phyloP scores from a whole-genome alignment of 1,140 invertebrate genomes.

The Saccostrea glomerata region DNA sequence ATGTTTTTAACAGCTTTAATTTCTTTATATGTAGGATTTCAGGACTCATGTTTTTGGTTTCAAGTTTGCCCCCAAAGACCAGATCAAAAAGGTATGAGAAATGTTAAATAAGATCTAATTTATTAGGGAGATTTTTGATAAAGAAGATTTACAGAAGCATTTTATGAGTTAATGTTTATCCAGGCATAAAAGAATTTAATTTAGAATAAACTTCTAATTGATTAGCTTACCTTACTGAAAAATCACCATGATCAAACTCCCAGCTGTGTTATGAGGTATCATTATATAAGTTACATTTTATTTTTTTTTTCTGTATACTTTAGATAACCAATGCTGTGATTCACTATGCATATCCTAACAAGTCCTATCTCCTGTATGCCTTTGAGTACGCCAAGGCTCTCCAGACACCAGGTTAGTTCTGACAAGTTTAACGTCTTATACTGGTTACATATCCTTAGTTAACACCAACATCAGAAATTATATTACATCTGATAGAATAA shows the following conservation, averaged over 20 bases:
- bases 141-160: too few species aligned
- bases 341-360: slow-evolving; percentile 91
- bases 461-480: too few species aligned
- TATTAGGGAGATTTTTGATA: too few species aligned
- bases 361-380: slow-evolving; percentile 91
- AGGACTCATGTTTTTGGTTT: slow-evolving; percentile 92
- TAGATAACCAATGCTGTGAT: slow-evolving; percentile 86
- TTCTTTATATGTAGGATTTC: slow-evolving; percentile 84
- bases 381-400: slow-evolving; percentile 85
- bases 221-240: neutral
- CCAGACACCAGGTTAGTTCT: slow-evolving; percentile 39
- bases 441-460: too few species aligned
- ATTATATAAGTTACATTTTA: neutral
- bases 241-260: neutral
- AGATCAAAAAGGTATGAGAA: slow-evolving; percentile 86
- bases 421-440: neutral
- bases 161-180: too few species aligned
- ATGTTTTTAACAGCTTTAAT: neutral
- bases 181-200: too few species aligned
- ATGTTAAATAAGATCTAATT: neutral
- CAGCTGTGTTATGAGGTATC: neutral
- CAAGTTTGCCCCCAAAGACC: slow-evolving; percentile 89
- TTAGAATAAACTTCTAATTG: too few species aligned
- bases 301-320: slow-evolving; percentile 42
- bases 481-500: too few species aligned